These are phyloP conservation scores for Cheilosia urbana DNA, from an alignment of 2,888 invertebrate species.

Conservation along the genomic window DNA sequence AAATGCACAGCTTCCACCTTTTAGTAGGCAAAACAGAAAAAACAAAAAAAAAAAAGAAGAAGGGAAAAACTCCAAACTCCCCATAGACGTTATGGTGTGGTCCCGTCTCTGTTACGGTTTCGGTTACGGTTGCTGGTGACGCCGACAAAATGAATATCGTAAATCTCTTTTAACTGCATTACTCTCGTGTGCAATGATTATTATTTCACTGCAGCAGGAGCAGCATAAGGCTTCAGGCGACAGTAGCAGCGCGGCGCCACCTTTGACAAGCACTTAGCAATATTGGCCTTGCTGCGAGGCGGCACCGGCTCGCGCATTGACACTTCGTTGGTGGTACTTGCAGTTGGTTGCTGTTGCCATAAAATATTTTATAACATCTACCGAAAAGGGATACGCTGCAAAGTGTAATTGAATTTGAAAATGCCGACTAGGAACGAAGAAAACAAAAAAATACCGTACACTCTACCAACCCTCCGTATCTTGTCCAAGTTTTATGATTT, in stretches of 20 bases:
- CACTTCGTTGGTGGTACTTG: conserved; percentile 36
- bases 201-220: conserved; percentile 56
- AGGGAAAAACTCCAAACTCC: not conserved
- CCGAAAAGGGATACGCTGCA: conserved; percentile 29
- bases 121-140: conserved; percentile 39
- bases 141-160: conserved; percentile 72
- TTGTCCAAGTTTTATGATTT: conserved; percentile 52
- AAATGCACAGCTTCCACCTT: conserved; percentile 3
- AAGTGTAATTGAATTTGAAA: conserved; percentile 64
- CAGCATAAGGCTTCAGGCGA: conserved; percentile 31
- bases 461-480: not conserved
- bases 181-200: conserved; percentile 62
- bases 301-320: conserved; percentile 47
- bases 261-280: conserved; percentile 71
- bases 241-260: conserved; percentile 49
- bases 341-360: not conserved
- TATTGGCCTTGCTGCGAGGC: conserved; percentile 41
- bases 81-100: conserved; percentile 1
- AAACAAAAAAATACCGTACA: not conserved
- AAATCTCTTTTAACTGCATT: conserved; percentile 72
- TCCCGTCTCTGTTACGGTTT: conserved; percentile 20
- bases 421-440: conserved; percentile 13
- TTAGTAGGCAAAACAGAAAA: too few species aligned
- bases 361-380: conserved; percentile 62
- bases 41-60: not conserved